phyloP scores from a whole-genome alignment of 1,140 invertebrate species.

The Drosophila subobscura region DNA sequence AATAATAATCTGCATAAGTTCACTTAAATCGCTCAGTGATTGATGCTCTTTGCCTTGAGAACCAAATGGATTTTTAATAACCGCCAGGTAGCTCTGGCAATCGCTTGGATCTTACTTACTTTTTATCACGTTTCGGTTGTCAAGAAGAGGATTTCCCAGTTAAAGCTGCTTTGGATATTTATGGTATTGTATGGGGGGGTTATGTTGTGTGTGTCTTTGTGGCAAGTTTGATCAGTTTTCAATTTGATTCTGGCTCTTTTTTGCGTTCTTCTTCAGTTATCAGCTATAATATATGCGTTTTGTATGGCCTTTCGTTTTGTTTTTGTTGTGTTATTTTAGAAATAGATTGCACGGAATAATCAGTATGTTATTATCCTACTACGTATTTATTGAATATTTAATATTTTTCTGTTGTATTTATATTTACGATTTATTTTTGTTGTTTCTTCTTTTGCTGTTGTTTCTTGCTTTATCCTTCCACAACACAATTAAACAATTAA shows the following conservation, averaged over 20 bases:
- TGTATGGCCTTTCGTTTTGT: conserved; percentile 48
- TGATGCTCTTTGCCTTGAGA: conserved; percentile 42
- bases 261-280: conserved; percentile 38
- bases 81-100: conserved; percentile 12
- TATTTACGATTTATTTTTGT: conserved; percentile 53
- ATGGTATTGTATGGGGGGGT: background rate
- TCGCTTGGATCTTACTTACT: conserved; percentile 61
- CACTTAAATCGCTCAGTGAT: conserved; percentile 60
- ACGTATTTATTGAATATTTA: conserved; percentile 71
- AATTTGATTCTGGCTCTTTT: conserved; percentile 56
- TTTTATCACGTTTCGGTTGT: conserved; percentile 54
- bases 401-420: background rate
- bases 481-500: conserved; percentile 74
- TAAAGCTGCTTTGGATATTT: conserved; percentile 50
- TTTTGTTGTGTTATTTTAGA: conserved; percentile 72
- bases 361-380: conserved; percentile 66
- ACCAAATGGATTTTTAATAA: conserved; percentile 46
- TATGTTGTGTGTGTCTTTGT: conserved; percentile 32
- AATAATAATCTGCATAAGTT: conserved; percentile 73
- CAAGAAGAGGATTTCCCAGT: conserved; percentile 1
- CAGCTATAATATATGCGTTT: conserved; percentile 27
- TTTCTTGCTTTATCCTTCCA: conserved; percentile 24
- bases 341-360: conserved; percentile 80
- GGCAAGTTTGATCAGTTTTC: conserved; percentile 46
- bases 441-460: conserved; percentile 24